Base-by-base conservation (phyloP, 1,140 invertebrate species). In the Brachionus rotundiformis region DNA sequence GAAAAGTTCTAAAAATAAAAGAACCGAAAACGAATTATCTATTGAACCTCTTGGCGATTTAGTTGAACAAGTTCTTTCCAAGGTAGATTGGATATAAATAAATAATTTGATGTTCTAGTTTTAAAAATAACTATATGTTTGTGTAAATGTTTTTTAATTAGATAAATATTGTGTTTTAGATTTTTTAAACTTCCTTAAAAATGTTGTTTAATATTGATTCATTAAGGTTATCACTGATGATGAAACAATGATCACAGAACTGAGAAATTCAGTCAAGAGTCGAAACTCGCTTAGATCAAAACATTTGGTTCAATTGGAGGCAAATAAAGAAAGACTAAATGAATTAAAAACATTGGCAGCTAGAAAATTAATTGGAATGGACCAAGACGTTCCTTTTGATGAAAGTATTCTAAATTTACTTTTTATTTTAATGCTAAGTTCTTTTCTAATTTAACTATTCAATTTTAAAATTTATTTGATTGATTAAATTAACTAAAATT, bases 301-400 rank as follows among this genome's bases (percentile, higher is more conserved):
- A 10, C 76, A 79, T 63, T 59, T 79, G 25, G 76, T 44, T 16
- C 76, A 79, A 27, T 59, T 79, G 41, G 76, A 79, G 59, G 76
- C 31, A 7, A 79, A 31, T 31, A 79, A 79, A 63, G 59, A 63
- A 36, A 59, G 19, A 31, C 33, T 79, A 7, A 79, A 54, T 59
- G 76, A 79, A 31, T 33, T 79, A 25, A 79, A 79, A 19, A 39
- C 19, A 10, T 29, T 59, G 11, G 47, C 76, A 13, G 25, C 76
- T 0, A 19, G 59, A 73, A 73, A 73, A 25, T 73, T 73, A 11
- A 44, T 73, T 29, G 68, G 68, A 19, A 73, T 73, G 7, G 68
- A 73, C 5, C 68, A 73, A 44, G 68, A 73, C 29, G 11, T 73
- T 44, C 19, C 68, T 44, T 25, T 73, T 3, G 41, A 73, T 44